Base-by-base conservation (phyloP, 2,888 invertebrate genomes). In the Apomyelois bistriatella region DNA sequence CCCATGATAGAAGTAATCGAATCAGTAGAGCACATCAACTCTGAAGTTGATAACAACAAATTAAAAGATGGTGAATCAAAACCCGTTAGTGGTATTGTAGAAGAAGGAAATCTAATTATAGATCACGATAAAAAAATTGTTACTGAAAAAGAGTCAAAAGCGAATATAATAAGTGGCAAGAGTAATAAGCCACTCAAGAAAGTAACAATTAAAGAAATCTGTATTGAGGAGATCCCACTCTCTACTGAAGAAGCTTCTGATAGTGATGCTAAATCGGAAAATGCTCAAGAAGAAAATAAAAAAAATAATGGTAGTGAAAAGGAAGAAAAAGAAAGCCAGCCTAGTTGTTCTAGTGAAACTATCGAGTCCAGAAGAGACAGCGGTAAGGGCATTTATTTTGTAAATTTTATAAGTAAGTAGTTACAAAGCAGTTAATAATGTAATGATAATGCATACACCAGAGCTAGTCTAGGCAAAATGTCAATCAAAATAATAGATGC, bases 1-100 rank as follows among this genome's bases (percentile, higher is more conserved):
- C 72, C 82, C 0, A 57, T 86, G 1, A 73, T 84, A 58, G 79
- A 89, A 74, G 74, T 87, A 2, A 74, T 86, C 38, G 81, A 82
- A 37, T 58, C 66, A 17, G 51, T 57, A 32, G 67, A 28, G 67
- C 36, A 68, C 56, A 56, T 37, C 36, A 58, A 61, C 43, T n/a
- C n/a, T n/a, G n/a, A n/a, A n/a, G n/a, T n/a, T 4, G 13, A 32
- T 32, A 17, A 43, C 1, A n/a, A 35, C 0, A 57, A 62, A 54
- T 37, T 13, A 1, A 53, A 55, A 53, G 46, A 48, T 64, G 56
- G 58, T 35, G 56, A 68, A 4, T 57, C 60, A 32, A 49, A 58
- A 49, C 46, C 41, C 12, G 43, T 53, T 9, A 62, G 58, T 10
- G 68, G 68, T 32, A 59, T 76, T 12, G 56, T 62, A 12, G 62